Percentiles rank a stretch among this genome's conserved stretches.
phyloP scores from a whole-genome alignment of 2,113 vertebrate genomes.

The Rhagologus leucostigma region DNA sequence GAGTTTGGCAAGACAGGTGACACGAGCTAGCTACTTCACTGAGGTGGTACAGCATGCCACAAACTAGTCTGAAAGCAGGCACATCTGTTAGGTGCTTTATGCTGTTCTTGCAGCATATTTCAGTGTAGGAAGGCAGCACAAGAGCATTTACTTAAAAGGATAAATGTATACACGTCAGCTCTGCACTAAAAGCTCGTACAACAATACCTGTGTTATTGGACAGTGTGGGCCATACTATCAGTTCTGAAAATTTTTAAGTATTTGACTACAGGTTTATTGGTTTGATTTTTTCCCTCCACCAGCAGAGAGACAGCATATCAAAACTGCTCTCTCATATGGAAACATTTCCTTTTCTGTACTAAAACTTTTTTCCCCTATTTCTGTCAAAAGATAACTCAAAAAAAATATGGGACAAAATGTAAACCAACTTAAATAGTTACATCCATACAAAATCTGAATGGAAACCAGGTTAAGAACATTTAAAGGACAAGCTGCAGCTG shows the following conservation, averaged over 20 bases:
- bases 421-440: not conserved
- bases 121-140: not conserved
- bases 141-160: not conserved
- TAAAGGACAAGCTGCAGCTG: constrained; percentile 22
- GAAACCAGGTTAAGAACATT: not conserved
- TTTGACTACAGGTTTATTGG: not conserved
- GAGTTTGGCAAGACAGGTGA: not conserved
- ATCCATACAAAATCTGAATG: not conserved
- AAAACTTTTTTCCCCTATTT: not conserved
- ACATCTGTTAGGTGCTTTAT: not conserved
- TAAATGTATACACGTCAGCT: not conserved
- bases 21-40: not conserved
- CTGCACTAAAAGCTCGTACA: not conserved
- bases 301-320: not conserved
- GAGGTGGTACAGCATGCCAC: not conserved
- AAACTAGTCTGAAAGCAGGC: not conserved
- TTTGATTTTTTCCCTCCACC: not conserved
- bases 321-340: not conserved
- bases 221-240: not conserved
- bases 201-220: not conserved
- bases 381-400: not conserved
- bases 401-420: not conserved
- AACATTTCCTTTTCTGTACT: not conserved
- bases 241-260: not conserved
- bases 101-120: not conserved